Conservation (phyloP, 2,113 vertebrate species). For the Prolemur simus region DNA sequence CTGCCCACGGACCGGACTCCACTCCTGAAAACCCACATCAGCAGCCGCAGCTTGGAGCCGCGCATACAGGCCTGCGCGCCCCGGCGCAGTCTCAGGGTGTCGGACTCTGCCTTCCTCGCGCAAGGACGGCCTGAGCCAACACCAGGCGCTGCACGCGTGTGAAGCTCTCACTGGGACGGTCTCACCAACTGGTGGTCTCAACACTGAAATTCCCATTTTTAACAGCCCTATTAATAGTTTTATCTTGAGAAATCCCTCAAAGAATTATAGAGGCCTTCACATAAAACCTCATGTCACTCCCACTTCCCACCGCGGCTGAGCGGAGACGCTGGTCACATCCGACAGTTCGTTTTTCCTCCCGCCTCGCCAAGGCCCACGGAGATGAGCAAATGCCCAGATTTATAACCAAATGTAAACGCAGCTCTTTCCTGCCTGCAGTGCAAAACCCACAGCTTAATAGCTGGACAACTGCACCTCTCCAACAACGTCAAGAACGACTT, state of each 20-base stretch:
- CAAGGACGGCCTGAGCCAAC: constrained; percentile 10
- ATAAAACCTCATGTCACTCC: constrained; percentile 46
- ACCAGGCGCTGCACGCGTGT: background rate
- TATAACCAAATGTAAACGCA: constrained; percentile 61
- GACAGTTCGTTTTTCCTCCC: constrained; percentile 56
- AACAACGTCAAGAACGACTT: background rate
- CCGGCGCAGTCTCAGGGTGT: background rate
- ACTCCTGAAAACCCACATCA: background rate
- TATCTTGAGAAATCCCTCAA: constrained; percentile 61
- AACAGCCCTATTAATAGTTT: constrained; percentile 73
- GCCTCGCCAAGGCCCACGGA: background rate
- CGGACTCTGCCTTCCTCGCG: background rate
- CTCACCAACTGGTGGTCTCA: constrained; percentile 47
- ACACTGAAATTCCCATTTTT: constrained; percentile 74
- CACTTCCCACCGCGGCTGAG: constrained; percentile 36
- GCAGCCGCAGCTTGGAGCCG: background rate
- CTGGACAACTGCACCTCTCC: background rate
- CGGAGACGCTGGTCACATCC: background rate
- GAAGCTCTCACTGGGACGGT: constrained; percentile 58
- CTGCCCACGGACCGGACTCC: background rate
- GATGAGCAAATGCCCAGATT: constrained; percentile 61
- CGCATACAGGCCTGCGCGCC: background rate
- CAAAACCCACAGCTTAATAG: constrained; percentile 55
- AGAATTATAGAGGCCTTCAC: constrained; percentile 61
- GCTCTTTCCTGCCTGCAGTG: constrained; percentile 53